Percentiles rank a stretch among this genome's conserved stretches.
Evolutionary conservation across 2,797 vertebrate species (phyloP).

Genomic region (Acanthurus lineatus): DNA sequence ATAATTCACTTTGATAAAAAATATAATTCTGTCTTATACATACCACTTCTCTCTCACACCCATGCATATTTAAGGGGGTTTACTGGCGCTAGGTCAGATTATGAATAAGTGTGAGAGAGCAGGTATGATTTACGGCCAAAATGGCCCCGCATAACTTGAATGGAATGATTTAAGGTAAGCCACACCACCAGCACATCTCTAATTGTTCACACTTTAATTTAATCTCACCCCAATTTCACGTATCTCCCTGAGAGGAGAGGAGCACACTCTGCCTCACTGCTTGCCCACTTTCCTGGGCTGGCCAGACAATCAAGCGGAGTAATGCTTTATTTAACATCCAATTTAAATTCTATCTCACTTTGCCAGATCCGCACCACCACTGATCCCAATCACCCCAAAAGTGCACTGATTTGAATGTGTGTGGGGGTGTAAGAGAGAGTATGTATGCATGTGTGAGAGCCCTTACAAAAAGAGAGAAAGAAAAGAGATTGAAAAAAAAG

Average conservation of each 20-base stretch:
- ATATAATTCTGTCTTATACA: too few species aligned
- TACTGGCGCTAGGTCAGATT: slow-evolving; percentile 2
- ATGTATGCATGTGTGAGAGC: slow-evolving; percentile 13
- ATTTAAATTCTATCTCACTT: slow-evolving; percentile 89
- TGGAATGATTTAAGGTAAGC: slow-evolving; percentile 63
- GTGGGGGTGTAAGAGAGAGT: slow-evolving; percentile 7
- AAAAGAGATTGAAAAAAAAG: neutral
- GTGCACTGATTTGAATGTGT: slow-evolving; percentile 54
- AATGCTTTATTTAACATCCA: slow-evolving; percentile 90
- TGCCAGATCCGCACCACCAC: slow-evolving; percentile 75
- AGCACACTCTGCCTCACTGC: slow-evolving; percentile 71
- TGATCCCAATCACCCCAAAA: slow-evolving; percentile 80
- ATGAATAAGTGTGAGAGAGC: neutral
- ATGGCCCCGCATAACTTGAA: slow-evolving; percentile 27
- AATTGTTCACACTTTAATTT: slow-evolving; percentile 87
- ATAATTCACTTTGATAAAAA: neutral
- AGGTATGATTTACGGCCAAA: slow-evolving; percentile 26
- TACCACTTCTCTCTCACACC: neutral
- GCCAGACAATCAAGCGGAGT: slow-evolving; percentile 85
- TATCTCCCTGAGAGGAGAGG: slow-evolving; percentile 71
- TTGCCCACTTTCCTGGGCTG: slow-evolving; percentile 74
- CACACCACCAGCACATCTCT: slow-evolving; percentile 69
- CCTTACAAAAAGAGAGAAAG: slow-evolving; percentile 29
- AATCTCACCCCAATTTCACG: slow-evolving; percentile 85
- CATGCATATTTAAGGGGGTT: too few species aligned